phyloP scores from a whole-genome alignment of 2,888 invertebrate genomes.

The Acanthosoma haemorrhoidale region DNA sequence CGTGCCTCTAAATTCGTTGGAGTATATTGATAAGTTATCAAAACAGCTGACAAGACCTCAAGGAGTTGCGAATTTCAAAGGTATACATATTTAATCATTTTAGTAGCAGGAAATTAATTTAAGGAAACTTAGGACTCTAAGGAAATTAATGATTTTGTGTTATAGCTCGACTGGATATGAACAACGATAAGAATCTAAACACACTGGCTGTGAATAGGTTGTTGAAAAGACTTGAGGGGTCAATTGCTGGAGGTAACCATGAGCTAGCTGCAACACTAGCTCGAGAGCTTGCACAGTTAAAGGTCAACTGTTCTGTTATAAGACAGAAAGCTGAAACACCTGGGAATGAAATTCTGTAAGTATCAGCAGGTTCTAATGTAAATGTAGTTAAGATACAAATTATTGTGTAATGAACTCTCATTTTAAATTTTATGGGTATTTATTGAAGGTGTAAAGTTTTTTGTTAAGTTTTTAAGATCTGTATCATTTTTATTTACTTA shows the following conservation, averaged over 20 bases:
- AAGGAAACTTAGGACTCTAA: too few relatives aligned
- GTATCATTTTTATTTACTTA: too few relatives aligned
- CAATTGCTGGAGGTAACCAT: constrained; percentile 72
- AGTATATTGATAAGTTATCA: constrained; percentile 41
- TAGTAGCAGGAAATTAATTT: not conserved
- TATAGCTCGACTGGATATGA: constrained; percentile 31
- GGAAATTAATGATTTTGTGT: not conserved
- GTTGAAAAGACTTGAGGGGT: constrained; percentile 65
- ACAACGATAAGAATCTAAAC: constrained; percentile 47
- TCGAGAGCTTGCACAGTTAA: constrained; percentile 67
- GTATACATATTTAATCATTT: constrained; percentile 27
- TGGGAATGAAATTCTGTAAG: constrained; percentile 37
- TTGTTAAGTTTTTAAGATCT: too few relatives aligned
- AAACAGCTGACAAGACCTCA: constrained; percentile 42
- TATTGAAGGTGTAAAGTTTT: too few relatives aligned
- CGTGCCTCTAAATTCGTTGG: not conserved
- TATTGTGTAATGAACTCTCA: too few relatives aligned
- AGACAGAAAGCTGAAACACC: constrained; percentile 45
- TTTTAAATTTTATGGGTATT: too few relatives aligned
- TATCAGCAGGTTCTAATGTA: too few relatives aligned
- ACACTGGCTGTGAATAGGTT: constrained; percentile 59
- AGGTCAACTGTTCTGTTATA: constrained; percentile 67
- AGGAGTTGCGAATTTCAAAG: constrained; percentile 44
- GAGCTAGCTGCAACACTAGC: constrained; percentile 70
- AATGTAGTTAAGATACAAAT: too few relatives aligned